Evolutionary conservation across 1,140 invertebrate species (phyloP).

Genomic region (Rhizoglyphus robini): DNA sequence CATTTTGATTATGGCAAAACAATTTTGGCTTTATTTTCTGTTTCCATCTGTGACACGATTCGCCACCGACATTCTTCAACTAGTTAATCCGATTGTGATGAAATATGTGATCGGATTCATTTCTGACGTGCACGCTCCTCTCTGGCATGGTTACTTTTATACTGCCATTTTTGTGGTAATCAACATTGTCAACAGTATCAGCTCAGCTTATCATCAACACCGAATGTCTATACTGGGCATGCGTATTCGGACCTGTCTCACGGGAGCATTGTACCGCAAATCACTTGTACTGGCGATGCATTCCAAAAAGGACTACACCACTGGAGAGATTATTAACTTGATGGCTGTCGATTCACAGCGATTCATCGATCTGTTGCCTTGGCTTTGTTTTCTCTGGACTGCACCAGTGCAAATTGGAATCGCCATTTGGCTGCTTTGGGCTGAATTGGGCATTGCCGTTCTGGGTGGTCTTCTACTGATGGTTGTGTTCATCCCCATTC

Average conservation of each 20-base stretch:
- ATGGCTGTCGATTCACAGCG: conserved; percentile 24
- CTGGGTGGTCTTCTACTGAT: conserved; percentile 36
- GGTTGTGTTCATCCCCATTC: conserved; percentile 37
- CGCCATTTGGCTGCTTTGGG: conserved; percentile 46
- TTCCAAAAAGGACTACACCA: conserved; percentile 13
- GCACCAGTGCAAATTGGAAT: conserved; percentile 24
- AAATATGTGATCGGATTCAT: conserved; percentile 36
- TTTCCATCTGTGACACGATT: conserved; percentile 64
- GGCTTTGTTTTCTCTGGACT: conserved; percentile 20
- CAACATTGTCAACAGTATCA: conserved; percentile 10
- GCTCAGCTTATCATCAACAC: not conserved
- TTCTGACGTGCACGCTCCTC: conserved; percentile 45
- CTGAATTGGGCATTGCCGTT: conserved; percentile 42
- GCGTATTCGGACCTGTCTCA: conserved; percentile 27
- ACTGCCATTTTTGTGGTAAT: conserved; percentile 37
- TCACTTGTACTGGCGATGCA: conserved; percentile 34
- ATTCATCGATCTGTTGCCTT: conserved; percentile 19
- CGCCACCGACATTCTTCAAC: conserved; percentile 68
- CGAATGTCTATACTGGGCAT: conserved; percentile 19
- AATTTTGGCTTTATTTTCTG: conserved; percentile 68
- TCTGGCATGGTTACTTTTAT: conserved; percentile 78
- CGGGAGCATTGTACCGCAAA: conserved; percentile 28
- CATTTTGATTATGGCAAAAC: conserved; percentile 36
- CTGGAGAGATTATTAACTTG: conserved; percentile 28
- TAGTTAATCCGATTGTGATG: conserved; percentile 60